phyloP scores from a whole-genome alignment of 2,113 vertebrate species.

The Chunga burmeisteri region DNA sequence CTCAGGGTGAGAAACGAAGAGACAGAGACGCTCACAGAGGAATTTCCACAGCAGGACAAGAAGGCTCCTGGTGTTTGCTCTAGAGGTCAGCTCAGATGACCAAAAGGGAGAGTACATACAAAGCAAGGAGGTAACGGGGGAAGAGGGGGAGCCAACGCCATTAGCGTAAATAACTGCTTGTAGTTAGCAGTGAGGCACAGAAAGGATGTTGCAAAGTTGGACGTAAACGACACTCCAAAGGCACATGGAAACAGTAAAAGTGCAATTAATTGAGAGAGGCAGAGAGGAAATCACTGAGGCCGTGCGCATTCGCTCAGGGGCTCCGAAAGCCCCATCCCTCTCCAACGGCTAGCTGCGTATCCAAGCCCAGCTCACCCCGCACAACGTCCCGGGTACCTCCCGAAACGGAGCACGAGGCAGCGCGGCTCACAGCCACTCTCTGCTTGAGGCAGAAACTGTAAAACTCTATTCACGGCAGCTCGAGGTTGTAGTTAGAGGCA shows the following conservation, averaged over 20 bases:
- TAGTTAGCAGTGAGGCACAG: not conserved
- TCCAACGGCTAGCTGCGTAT: not conserved
- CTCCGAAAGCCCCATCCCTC: not conserved
- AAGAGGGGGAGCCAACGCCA: not conserved
- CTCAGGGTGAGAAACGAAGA: not conserved
- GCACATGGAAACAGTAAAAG: not conserved
- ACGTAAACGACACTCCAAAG: not conserved
- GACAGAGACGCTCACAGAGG: not conserved
- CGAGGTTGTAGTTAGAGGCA: not conserved
- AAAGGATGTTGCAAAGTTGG: not conserved
- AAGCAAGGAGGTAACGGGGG: not conserved
- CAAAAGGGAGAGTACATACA: not conserved
- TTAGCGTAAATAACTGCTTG: not conserved
- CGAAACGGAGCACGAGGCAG: accelerated
- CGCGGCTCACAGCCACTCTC: not conserved
- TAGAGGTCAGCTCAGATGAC: not conserved
- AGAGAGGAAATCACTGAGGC: not conserved
- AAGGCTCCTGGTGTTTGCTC: not conserved
- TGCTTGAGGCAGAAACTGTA: not conserved
- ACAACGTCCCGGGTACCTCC: not conserved
- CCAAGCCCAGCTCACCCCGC: not conserved
- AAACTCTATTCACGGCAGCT: not conserved
- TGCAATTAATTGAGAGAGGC: not conserved
- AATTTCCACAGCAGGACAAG: not conserved
- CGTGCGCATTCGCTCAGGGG: not conserved